Conservation (phyloP, 2,113 vertebrate genomes). For the Tor tambroides region DNA sequence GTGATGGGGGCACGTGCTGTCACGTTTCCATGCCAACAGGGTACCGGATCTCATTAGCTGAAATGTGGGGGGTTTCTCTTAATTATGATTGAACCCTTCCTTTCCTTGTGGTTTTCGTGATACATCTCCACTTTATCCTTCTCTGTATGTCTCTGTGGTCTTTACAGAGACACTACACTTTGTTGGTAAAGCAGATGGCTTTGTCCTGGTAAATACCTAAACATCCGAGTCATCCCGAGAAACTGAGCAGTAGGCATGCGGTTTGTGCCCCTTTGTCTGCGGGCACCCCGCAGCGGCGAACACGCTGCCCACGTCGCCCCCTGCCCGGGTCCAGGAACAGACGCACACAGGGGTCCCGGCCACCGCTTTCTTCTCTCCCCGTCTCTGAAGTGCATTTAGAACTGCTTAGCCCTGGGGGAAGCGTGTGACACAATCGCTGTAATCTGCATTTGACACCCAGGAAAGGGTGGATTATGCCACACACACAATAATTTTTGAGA, state of each 20-base stretch:
- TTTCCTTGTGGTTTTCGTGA: constrained; percentile 17
- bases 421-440: constrained; percentile 41
- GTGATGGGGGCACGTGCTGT: constrained; percentile 29
- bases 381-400: constrained; percentile 38
- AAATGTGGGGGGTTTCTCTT: constrained; percentile 58
- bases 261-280: constrained; percentile 25
- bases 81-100: constrained; percentile 54
- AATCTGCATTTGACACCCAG: constrained; percentile 55
- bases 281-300: constrained; percentile 38
- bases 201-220: constrained; percentile 32
- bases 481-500: constrained; percentile 6
- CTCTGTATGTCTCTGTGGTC: neutral
- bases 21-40: constrained; percentile 65
- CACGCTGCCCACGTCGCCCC: constrained; percentile 44
- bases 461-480: constrained; percentile 26
- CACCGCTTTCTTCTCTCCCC: constrained; percentile 26
- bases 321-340: constrained; percentile 8
- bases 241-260: constrained; percentile 23
- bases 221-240: neutral
- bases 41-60: constrained; percentile 58
- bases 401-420: constrained; percentile 42
- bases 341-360: neutral
- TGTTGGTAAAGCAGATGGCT: constrained; percentile 39
- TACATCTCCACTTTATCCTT: neutral
- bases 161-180: neutral